phyloP scores from a whole-genome alignment of 1,140 invertebrate species.

The Drosophila obscura region DNA sequence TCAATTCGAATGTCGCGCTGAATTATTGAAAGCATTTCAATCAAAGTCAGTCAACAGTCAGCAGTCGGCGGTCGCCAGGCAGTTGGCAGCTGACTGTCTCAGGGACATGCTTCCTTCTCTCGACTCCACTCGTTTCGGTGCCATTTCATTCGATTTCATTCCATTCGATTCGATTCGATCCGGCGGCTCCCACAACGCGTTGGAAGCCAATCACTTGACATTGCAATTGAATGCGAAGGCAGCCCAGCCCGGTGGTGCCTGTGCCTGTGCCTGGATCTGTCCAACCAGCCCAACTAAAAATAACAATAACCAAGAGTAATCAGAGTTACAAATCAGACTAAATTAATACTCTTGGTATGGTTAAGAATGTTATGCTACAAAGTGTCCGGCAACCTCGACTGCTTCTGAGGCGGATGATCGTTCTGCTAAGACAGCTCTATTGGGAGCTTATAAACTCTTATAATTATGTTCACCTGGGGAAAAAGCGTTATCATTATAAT shows the following conservation, averaged over 20 bases:
- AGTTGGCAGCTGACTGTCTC: conserved; percentile 3
- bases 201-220: conserved; percentile 72
- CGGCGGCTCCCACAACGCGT: conserved; percentile 8
- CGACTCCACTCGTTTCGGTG: neutral
- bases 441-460: too few species aligned
- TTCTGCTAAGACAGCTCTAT: too few species aligned
- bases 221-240: conserved; percentile 66
- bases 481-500: too few species aligned
- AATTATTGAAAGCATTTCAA: conserved; percentile 72
- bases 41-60: conserved; percentile 50
- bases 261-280: too few species aligned
- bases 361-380: neutral
- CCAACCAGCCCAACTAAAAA: conserved; percentile 15
- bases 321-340: neutral
- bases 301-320: conserved; percentile 48
- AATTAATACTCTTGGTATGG: neutral
- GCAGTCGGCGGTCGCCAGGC: neutral
- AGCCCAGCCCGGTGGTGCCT: conserved; percentile 8
- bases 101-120: neutral
- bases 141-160: too few species aligned
- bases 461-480: too few species aligned
- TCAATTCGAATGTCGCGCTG: conserved; percentile 69
- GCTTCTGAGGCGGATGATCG: too few species aligned
- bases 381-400: too few species aligned
- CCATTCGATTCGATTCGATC: too few species aligned